Evolutionary conservation across 2,113 vertebrate species (phyloP).

Genomic region (Mohoua ochrocephala): DNA sequence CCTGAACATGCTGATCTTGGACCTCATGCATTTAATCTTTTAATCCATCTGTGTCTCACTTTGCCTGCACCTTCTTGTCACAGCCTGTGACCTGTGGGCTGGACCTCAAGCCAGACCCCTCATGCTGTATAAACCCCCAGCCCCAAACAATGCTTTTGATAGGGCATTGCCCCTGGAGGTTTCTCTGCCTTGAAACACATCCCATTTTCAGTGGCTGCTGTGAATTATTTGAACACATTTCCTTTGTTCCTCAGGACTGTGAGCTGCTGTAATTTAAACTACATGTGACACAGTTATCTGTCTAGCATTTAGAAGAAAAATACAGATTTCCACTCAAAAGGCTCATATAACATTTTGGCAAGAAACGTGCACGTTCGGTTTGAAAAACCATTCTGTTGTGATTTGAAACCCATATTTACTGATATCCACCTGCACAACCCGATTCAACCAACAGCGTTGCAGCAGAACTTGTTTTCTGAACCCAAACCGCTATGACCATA

Average conservation of each 20-base stretch:
- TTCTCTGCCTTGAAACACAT: neutral
- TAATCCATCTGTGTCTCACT: neutral
- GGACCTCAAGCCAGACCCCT: neutral
- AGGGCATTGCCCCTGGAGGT: neutral
- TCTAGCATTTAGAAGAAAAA: neutral
- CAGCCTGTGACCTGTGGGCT: neutral
- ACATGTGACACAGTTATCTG: neutral
- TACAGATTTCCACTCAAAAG: neutral
- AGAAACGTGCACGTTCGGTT: neutral
- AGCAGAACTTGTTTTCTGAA: neutral
- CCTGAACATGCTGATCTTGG: neutral
- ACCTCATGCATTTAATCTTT: neutral
- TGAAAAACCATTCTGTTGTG: neutral
- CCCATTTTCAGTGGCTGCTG: fast-evolving
- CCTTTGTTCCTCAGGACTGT: neutral
- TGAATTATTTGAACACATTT: neutral
- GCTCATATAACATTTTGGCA: neutral
- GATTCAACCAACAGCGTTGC: neutral
- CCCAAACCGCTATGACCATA: neutral
- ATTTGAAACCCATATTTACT: neutral
- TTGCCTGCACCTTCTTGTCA: neutral
- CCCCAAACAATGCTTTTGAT: neutral
- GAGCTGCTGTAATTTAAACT: neutral
- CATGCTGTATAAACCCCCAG: fast-evolving
- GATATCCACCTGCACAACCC: neutral